These are phyloP conservation scores for Heptranchias perlo DNA, from an alignment of 2,113 vertebrate species.

Conservation along the genomic window DNA sequence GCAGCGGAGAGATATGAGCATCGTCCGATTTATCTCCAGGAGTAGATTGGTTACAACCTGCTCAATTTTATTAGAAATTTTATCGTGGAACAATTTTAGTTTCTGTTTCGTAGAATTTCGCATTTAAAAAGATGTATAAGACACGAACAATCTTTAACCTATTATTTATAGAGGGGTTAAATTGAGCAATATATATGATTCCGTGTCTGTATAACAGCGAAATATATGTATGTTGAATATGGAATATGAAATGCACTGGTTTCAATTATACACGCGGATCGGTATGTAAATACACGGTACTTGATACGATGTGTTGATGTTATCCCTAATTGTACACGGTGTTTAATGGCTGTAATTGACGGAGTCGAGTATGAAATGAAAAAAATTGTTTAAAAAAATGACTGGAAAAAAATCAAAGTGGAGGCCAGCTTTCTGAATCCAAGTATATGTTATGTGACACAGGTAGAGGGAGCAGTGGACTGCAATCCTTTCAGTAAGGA, in stretches of 20 bases:
- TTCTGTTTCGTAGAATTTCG: neutral
- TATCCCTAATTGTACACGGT: neutral
- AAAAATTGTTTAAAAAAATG: neutral
- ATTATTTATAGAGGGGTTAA: neutral
- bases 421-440: neutral
- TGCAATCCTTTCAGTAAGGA: neutral
- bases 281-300: neutral
- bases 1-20: neutral
- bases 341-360: neutral
- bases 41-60: neutral
- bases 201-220: neutral
- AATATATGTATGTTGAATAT: neutral
- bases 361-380: neutral
- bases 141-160: neutral
- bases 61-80: neutral
- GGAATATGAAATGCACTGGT: neutral
- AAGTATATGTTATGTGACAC: neutral
- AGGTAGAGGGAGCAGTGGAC: conserved; percentile 34
- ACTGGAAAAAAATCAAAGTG: neutral
- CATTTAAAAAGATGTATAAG: neutral
- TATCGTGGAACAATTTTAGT: neutral
- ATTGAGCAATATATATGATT: neutral
- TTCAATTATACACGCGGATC: neutral
- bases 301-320: neutral
- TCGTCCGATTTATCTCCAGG: neutral